Percentiles rank a stretch among this genome's conserved stretches.
Evolutionary conservation across 2,888 invertebrate genomes (phyloP).

Genomic region (Dascillus cervinus): DNA sequence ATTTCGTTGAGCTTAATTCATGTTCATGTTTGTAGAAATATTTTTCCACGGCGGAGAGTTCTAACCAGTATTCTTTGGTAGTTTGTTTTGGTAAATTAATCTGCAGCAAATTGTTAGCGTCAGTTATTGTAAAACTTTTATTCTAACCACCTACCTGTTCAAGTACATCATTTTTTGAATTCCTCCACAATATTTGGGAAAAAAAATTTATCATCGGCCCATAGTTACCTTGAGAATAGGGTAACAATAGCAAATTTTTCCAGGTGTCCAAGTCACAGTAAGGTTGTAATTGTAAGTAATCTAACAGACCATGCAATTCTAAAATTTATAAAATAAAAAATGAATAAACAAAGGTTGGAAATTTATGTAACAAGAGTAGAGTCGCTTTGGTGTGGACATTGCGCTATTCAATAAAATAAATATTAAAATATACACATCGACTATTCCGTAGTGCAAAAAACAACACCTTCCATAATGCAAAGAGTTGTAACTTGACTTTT

Average conservation of each 20-base stretch:
- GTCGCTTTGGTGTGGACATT: not conserved
- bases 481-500: too few species aligned
- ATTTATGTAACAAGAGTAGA: not conserved
- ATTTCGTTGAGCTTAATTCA: constrained; percentile 43
- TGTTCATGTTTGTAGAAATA: constrained; percentile 63
- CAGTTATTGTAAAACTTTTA: too few species aligned
- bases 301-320: constrained; percentile 47
- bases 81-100: constrained; percentile 59
- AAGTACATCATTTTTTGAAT: constrained; percentile 57
- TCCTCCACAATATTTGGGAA: constrained; percentile 59
- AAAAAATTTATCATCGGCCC: constrained; percentile 47
- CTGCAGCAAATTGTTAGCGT: constrained; percentile 26
- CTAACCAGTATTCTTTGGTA: constrained; percentile 50
- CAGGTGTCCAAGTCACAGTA: constrained; percentile 47
- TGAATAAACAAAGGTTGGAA: too few species aligned
- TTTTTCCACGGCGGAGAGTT: constrained; percentile 65
- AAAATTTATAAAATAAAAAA: constrained; percentile 33
- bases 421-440: constrained; percentile 29
- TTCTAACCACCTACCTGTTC: constrained; percentile 47
- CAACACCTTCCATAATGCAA: too few species aligned
- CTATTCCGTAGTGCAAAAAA: too few species aligned
- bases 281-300: constrained; percentile 54
- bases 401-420: constrained; percentile 35
- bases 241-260: constrained; percentile 45
- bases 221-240: constrained; percentile 43